These are phyloP conservation scores for Saturnia pavonia DNA, from an alignment of 2,888 invertebrate genomes.

Conservation along the genomic window DNA sequence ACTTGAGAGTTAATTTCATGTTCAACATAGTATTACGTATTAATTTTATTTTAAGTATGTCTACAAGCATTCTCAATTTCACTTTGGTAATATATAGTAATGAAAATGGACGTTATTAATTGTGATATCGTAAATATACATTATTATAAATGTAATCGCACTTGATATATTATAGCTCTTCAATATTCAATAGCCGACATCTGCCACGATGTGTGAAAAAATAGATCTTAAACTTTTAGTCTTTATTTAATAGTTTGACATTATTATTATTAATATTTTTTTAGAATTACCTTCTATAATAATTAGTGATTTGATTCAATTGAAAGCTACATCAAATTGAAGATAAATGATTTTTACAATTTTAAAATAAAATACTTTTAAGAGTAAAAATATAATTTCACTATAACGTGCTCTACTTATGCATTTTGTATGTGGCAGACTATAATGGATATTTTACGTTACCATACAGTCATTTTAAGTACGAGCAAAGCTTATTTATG, in stretches of 20 bases:
- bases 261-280: background rate
- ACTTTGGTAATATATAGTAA: slow-evolving; percentile 52
- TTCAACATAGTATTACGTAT: slow-evolving; percentile 15
- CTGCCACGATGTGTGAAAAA: slow-evolving; percentile 19
- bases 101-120: slow-evolving; percentile 68
- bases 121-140: slow-evolving; percentile 56
- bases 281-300: background rate
- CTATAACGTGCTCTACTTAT: background rate
- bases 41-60: slow-evolving; percentile 29
- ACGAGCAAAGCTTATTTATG: slow-evolving; percentile 19
- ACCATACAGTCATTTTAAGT: slow-evolving; percentile 18
- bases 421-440: background rate
- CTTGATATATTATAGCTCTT: slow-evolving; percentile 51
- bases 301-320: background rate
- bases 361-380: background rate
- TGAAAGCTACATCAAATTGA: too few relatives aligned
- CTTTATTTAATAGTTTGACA: background rate
- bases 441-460: background rate
- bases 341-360: background rate
- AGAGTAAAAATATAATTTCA: slow-evolving; percentile 10
- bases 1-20: too few relatives aligned
- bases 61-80: slow-evolving; percentile 43
- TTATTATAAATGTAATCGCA: slow-evolving; percentile 72
- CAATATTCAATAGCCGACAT: slow-evolving; percentile 18
- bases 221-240: background rate